Evolutionary conservation across 2,888 invertebrate species (phyloP), one percentile per base, ranked within the genome.

Genomic region (Mantis religiosa): DNA sequence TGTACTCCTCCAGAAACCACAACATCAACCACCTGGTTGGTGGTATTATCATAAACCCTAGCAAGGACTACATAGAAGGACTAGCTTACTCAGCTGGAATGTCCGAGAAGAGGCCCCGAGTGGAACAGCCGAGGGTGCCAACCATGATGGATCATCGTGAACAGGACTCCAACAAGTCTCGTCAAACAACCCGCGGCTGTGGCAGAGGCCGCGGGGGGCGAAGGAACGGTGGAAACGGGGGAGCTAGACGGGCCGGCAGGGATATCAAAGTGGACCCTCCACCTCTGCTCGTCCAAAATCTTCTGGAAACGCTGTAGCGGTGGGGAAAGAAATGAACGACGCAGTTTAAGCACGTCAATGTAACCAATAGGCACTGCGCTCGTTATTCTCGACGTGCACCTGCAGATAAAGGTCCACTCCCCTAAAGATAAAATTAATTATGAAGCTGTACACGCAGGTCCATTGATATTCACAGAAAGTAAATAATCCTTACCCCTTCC

Each of bases 81-180:
- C 54, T 71, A 25, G 54, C 54, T 20, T 71, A n/a, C 41, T 85
- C 27, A 28, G 27, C 54, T 25, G 54, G 54, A 34, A 47, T 41
- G 25, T 27, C 30, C 28, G 27, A 28, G 34, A 15, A 9, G 14
- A 85, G 28, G n/a, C 30, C 85, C 47, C 34, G 20, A 20, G 54
- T 20, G 54, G 54, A 71, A 71, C 54, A 71, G 54, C 54, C 54
- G 20, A 71, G 30, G 20, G 88, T 89, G 88, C 89, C 89, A n/a
- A 89, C 81, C n/a, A 85, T 89, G 34, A 34, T 85, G 20, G 82
- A 28, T 20, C 89, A 89, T 20, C 28, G 87, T 54, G 88, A 89
- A 25, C 89, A 89, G 71, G 89, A 88, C 71, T 87, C 85, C 20
- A 89, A 89, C 89, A 89, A 89, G 71, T 89, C 89, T 1, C 85